Conservation (phyloP, 2,888 invertebrate genomes). For the Tuta absoluta region DNA sequence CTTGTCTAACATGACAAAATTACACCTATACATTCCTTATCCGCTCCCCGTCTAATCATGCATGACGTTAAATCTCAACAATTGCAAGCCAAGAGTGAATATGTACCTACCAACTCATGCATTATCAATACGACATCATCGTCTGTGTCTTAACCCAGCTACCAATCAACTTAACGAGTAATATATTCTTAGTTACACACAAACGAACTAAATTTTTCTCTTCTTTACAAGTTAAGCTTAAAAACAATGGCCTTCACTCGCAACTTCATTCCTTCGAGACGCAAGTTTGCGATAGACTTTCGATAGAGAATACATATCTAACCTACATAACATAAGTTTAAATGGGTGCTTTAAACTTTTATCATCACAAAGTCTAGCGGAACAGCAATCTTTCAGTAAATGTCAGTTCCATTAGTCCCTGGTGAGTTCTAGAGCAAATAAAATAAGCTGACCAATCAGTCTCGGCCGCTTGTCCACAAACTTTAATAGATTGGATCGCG, state of each 20-base stretch:
- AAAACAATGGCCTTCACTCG: neutral
- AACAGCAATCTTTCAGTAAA: slow-evolving; percentile 29
- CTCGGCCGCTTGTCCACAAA: slow-evolving; percentile 55
- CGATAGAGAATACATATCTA: neutral
- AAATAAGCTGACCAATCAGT: slow-evolving; percentile 68
- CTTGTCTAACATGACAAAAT: no score
- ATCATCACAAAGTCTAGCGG: slow-evolving; percentile 4
- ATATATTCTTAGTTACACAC: no score
- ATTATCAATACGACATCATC: no score
- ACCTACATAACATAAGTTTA: neutral
- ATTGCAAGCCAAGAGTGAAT: no score
- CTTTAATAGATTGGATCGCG: slow-evolving; percentile 70
- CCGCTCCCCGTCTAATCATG: no score
- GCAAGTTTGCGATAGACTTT: neutral
- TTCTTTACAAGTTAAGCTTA: neutral
- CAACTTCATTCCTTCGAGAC: neutral
- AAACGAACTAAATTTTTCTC: no score
- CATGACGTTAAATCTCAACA: no score
- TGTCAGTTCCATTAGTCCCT: slow-evolving; percentile 45
- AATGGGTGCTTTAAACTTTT: slow-evolving; percentile 16
- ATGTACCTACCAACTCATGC: no score
- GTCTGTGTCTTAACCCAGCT: no score
- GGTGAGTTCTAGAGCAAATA: slow-evolving; percentile 56
- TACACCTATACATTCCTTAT: no score
- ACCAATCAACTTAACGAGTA: no score